Conservation (phyloP, 2,797 vertebrate genomes). For the Megaceryle alcyon region DNA sequence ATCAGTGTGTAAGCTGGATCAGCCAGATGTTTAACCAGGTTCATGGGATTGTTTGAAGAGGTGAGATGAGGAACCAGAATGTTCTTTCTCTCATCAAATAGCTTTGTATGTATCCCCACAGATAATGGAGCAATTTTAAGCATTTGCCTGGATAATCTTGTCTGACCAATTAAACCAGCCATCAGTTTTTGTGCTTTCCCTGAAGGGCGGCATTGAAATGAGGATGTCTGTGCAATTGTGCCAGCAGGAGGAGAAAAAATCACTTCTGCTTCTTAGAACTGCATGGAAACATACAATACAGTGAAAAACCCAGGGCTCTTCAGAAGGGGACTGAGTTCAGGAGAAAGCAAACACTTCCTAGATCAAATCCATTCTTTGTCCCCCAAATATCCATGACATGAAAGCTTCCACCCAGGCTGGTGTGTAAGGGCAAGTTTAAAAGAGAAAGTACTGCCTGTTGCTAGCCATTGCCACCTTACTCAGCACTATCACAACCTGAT, state of each 20-base stretch:
- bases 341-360: neutral
- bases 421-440: neutral
- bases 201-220: neutral
- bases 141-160: neutral
- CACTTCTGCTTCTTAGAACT: neutral
- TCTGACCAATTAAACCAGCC: neutral
- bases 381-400: neutral
- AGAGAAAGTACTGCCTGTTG: neutral
- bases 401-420: neutral
- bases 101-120: neutral
- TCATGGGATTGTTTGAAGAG: neutral
- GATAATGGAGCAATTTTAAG: neutral
- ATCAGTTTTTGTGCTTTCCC: neutral
- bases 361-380: neutral
- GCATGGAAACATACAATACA: neutral
- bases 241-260: neutral
- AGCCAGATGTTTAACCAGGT: neutral
- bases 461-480: neutral
- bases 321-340: neutral
- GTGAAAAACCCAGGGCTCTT: neutral
- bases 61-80: neutral
- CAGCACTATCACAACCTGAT: neutral
- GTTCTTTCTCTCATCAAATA: neutral
- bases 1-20: neutral
- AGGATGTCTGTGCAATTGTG: rapidly evolving